phyloP scores from a whole-genome alignment of 2,888 invertebrate species.

The Drosophila austrosaltans region DNA sequence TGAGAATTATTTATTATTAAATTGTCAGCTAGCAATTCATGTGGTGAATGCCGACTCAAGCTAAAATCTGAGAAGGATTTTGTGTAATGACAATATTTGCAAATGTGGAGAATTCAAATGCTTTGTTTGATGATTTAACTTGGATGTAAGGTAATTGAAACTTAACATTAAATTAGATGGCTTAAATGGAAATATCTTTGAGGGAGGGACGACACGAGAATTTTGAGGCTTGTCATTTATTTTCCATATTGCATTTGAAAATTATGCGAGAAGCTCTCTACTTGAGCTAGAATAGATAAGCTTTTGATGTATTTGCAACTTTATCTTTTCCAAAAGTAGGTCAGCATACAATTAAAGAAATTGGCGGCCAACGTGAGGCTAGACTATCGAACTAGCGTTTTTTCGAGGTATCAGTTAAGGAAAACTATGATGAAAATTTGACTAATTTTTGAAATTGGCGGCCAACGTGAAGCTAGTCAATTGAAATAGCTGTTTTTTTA shows the following conservation, averaged over 20 bases:
- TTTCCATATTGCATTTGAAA: neutral
- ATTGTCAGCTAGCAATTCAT: slow-evolving; percentile 65
- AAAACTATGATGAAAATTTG: neutral
- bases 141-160: slow-evolving; percentile 12
- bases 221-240: neutral
- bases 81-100: slow-evolving; percentile 25
- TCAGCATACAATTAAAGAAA: neutral
- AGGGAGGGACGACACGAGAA: neutral
- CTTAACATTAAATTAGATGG: slow-evolving; percentile 11
- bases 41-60: neutral
- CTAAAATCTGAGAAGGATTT: slow-evolving; percentile 8
- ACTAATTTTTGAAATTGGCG: no score
- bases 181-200: slow-evolving; percentile 2
- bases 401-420: neutral
- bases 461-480: no score
- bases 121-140: slow-evolving; percentile 8
- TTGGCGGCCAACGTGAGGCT: slow-evolving; percentile 1
- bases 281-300: neutral
- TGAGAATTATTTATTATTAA: slow-evolving; percentile 31
- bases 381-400: neutral
- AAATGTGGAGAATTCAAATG: slow-evolving; percentile 19
- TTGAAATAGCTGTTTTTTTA: no score
- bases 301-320: neutral
- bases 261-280: neutral
- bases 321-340: neutral